Evolutionary conservation across 2,113 vertebrate genomes (phyloP), one percentile per base, ranked within the genome.

Genomic region (Cyanoliseus patagonus): DNA sequence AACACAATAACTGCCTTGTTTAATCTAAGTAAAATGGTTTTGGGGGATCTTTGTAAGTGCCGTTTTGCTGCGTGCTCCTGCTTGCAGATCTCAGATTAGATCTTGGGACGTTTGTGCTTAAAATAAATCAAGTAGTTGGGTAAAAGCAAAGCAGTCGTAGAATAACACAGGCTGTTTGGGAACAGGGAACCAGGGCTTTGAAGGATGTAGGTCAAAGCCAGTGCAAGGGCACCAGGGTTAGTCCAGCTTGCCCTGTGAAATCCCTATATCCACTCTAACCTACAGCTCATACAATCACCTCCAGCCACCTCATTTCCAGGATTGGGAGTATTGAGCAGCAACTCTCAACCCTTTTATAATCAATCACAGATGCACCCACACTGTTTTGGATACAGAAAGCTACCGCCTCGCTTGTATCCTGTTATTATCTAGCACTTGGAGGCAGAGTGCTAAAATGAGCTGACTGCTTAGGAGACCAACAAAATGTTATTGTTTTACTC

Each of bases 1-100:
- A 98, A 94, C 88, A 93, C 82, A 91, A 51, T 46, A 95, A 88
- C 85, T 83, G 73, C 86, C 84, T 95, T 97, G 93, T 95, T 97
- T 95, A 96, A 95, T 97, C 82, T 96, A 94, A 61, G 97, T 61
- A 3, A 84, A 49, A 96, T 80, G 24, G 7, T 16, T 83, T 86
- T 88, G 76, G 8, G 37, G 42, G 27, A 69, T 64, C 51, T 84
- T 72, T 90, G 7, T 46, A 79, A 44, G 27, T 75, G 44, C 42
- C 17, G 52, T 55, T 66, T 42, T 67, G 39, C 66, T 31, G 17
- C 86, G 62, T 78, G 70, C 46, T 91, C 42, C 52, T 76, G 59
- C 22, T 92, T 90, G 70, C 49, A 87, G 78, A 85, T 82, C 79
- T 95, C 69, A 73, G 62, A 80, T 93, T 75, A 90, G 83, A 94